Base-by-base conservation (phyloP, 2,797 vertebrate genomes). In the Sebastes minor region DNA sequence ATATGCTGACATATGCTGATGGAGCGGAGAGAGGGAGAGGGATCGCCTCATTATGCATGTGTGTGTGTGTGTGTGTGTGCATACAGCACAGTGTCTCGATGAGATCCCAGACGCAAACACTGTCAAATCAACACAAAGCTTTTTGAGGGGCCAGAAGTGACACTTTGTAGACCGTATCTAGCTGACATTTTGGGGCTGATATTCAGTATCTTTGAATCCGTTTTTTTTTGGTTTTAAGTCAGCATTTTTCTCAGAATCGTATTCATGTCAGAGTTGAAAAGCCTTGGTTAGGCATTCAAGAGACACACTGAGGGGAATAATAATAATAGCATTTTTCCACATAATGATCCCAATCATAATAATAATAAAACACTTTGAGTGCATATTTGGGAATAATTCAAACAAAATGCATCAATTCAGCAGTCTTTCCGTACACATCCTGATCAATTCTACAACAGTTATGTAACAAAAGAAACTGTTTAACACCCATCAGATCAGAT, bases 1-100 rank as follows among this genome's bases (percentile, higher is more conserved):
- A 87, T 89, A 92, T 94, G 94, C 85, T 89, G 88, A 88, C 91
- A 90, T 91, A 91, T 91, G 91, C 84, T 81, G 81, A 90, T 20
- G 22, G 86, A 85, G 82, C 2, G 57, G 66, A 55, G 82, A 46
- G 62, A 57, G 74, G 13, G 33, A 65, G 74, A 53, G 78, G 75
- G 66, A 25, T 64, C 4, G 33, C 46, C 76, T 89, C 60, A 86
- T 91, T 86, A 82, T 90, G 83, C 71, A 23, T 32, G 38, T 68
- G 27, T 82, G 63, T 84, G 75, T 78, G 63, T 69, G 78, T 62
- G 56, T 62, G 57, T 56, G 55, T 53, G 20, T 4, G 2, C 59
- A 70, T 27, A 52, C 12, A 53, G 64, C 46, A 14, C 18, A 1
- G 59, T 16, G 66, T 76, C 66, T 74, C 60, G 59, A 25, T n/a